phyloP scores from a whole-genome alignment of 2,888 invertebrate genomes.

The Meta bourneti region DNA sequence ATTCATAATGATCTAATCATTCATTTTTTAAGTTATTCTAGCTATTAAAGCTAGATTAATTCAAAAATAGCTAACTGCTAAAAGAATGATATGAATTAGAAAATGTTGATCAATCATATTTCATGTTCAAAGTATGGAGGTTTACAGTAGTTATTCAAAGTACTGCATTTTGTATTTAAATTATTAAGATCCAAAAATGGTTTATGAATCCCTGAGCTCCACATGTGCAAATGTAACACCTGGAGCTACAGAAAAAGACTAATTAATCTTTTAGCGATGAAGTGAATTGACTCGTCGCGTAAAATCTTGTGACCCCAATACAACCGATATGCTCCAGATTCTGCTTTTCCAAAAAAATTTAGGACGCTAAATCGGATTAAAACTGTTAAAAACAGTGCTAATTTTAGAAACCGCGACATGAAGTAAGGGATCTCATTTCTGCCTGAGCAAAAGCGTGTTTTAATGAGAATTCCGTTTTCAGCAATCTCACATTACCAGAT shows the following conservation, averaged over 20 bases:
- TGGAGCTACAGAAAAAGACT: background rate
- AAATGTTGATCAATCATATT: too few relatives aligned
- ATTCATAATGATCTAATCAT: too few relatives aligned
- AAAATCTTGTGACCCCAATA: slow-evolving; percentile 49
- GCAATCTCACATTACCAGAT: background rate
- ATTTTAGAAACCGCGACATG: slow-evolving; percentile 34
- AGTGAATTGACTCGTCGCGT: slow-evolving; percentile 7
- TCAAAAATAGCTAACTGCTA: too few relatives aligned
- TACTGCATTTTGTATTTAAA: too few relatives aligned
- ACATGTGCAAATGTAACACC: too few relatives aligned
- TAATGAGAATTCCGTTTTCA: background rate
- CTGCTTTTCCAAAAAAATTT: slow-evolving; percentile 44
- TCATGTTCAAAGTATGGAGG: too few relatives aligned
- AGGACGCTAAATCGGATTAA: slow-evolving; percentile 60
- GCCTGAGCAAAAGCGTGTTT: background rate
- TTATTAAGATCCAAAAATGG: too few relatives aligned
- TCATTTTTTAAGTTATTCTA: too few relatives aligned
- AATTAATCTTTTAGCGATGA: slow-evolving; percentile 38
- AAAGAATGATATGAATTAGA: too few relatives aligned
- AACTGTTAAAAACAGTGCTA: slow-evolving; percentile 40
- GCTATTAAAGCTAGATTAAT: too few relatives aligned
- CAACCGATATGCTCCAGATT: slow-evolving; percentile 62
- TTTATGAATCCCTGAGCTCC: too few relatives aligned
- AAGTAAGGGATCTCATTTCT: slow-evolving; percentile 3
- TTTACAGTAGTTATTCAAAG: too few relatives aligned